phyloP scores from a whole-genome alignment of 1,140 invertebrate genomes.

The Lucilia cuprina region DNA sequence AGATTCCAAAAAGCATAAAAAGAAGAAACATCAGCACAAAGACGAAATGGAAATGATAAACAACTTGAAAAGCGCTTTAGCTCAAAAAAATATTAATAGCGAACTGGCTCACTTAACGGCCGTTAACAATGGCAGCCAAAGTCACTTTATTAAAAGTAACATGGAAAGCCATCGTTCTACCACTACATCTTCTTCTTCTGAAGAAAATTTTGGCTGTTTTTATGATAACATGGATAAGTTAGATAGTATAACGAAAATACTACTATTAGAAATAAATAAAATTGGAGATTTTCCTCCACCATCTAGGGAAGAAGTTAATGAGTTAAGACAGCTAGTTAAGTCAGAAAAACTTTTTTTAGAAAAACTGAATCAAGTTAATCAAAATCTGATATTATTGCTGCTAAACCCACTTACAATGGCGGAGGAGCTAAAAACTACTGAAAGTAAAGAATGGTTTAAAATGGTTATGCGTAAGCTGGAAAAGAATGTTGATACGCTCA shows the following conservation, averaged over 20 bases:
- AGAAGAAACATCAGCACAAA: constrained; percentile 56
- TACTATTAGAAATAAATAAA: constrained; percentile 58
- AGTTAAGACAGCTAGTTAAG: constrained; percentile 47
- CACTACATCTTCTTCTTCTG: constrained; percentile 26
- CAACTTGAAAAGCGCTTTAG: constrained; percentile 54
- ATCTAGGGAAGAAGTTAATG: constrained; percentile 45
- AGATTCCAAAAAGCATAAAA: constrained; percentile 49
- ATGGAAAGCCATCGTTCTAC: neutral
- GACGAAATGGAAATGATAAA: constrained; percentile 61
- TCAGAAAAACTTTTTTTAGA: constrained; percentile 52
- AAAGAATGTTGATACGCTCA: constrained; percentile 57
- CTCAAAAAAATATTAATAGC: neutral
- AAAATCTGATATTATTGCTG: constrained; percentile 53
- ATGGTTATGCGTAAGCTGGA: constrained; percentile 54
- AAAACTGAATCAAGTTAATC: constrained; percentile 56
- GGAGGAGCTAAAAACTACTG: constrained; percentile 44
- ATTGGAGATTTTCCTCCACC: constrained; percentile 53
- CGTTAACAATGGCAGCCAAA: neutral
- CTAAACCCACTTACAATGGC: constrained; percentile 55
- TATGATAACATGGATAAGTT: constrained; percentile 1
- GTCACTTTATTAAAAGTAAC: neutral
- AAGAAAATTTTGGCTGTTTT: constrained; percentile 26
- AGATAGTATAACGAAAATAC: constrained; percentile 46
- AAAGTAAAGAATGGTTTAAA: constrained; percentile 43
- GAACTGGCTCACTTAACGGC: neutral